Percentiles rank a stretch among this genome's conserved stretches.
phyloP scores from a whole-genome alignment of 2,113 vertebrate species.

The Cygnus atratus region DNA sequence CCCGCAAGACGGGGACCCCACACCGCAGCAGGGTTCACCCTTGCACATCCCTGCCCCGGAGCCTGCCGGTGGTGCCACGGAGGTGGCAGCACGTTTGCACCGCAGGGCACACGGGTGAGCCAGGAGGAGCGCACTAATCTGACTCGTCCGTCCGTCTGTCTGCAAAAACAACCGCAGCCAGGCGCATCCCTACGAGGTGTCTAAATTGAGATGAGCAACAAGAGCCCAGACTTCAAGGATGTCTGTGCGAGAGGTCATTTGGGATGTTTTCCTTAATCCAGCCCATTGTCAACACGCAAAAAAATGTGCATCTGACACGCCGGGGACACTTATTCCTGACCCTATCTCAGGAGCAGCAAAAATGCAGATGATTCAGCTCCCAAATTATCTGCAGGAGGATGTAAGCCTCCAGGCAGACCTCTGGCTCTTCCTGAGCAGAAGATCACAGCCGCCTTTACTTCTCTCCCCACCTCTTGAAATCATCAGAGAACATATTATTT shows the following conservation, averaged over 20 bases:
- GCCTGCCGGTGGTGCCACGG: background rate
- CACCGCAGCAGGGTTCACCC: no score
- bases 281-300: background rate
- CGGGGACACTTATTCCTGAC: background rate
- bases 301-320: background rate
- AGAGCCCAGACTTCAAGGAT: background rate
- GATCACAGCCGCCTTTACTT: constrained; percentile 49
- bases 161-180: background rate
- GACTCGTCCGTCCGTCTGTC: background rate
- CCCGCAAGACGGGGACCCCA: background rate
- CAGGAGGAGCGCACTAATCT: background rate
- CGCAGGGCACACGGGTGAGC: background rate
- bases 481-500: background rate
- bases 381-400: constrained; percentile 37
- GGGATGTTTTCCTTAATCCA: background rate
- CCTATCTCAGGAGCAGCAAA: constrained; percentile 13
- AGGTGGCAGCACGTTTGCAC: no score
- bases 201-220: background rate
- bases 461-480: constrained; percentile 8
- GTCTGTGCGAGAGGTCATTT: background rate
- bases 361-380: constrained; percentile 56
- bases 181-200: background rate
- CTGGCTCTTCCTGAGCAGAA: constrained; percentile 54
- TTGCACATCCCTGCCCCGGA: background rate
- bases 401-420: constrained; percentile 36